phyloP scores from a whole-genome alignment of 2,797 vertebrate genomes.

The Falco biarmicus region DNA sequence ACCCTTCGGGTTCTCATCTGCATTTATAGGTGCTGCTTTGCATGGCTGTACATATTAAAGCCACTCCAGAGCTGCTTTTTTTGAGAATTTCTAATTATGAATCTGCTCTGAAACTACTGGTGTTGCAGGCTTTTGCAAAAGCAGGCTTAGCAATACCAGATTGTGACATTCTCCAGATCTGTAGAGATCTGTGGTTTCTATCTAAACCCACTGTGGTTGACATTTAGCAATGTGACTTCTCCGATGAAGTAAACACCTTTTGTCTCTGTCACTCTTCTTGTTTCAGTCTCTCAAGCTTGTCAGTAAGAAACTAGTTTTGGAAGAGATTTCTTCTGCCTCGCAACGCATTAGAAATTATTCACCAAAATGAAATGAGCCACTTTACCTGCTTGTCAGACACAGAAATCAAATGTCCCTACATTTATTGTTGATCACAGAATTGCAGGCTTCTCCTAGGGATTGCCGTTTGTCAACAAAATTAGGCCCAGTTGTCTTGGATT shows the following conservation, averaged over 20 bases:
- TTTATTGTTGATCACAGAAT: not conserved
- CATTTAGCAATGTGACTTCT: constrained; percentile 57
- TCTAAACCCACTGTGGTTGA: constrained; percentile 56
- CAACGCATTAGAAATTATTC: not conserved
- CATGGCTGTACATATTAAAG: not conserved
- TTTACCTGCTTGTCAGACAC: not conserved
- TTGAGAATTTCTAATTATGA: not conserved
- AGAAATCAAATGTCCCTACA: not conserved
- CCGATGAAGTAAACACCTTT: constrained; percentile 55
- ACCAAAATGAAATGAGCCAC: not conserved
- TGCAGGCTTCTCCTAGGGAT: not conserved
- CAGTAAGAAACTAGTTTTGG: not conserved
- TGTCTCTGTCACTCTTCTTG: constrained; percentile 1
- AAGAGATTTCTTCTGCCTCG: not conserved
- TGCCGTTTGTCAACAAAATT: not conserved
- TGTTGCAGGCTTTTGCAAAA: constrained; percentile 49
- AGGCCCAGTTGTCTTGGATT: not conserved
- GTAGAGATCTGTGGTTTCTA: constrained; percentile 30
- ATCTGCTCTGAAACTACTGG: not conserved
- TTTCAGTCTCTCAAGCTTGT: not conserved
- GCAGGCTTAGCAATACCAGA: not conserved
- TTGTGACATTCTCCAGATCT: constrained; percentile 59
- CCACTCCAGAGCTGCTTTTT: not conserved
- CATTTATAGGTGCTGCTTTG: not conserved
- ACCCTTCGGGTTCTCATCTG: not conserved